Evolutionary conservation across 2,797 vertebrate genomes (phyloP).

Genomic region (Emys orbicularis): DNA sequence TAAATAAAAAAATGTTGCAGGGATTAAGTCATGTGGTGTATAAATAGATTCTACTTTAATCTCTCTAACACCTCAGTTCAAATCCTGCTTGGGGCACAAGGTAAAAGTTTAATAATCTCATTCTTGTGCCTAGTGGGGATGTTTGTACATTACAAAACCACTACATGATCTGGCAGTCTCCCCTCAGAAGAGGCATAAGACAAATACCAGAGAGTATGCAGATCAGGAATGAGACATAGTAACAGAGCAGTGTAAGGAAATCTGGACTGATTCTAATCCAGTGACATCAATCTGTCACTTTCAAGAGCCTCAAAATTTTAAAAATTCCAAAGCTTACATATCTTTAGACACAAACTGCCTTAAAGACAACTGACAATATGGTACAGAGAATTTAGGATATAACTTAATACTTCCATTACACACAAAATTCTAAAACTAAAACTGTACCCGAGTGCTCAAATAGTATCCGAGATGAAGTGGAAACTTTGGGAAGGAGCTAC

Average conservation of each 20-base stretch:
- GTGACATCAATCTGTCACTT: not conserved
- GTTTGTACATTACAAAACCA: conserved; percentile 9
- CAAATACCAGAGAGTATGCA: not conserved
- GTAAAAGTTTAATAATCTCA: not conserved
- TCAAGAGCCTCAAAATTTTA: not conserved
- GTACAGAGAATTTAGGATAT: too few relatives aligned
- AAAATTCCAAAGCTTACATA: not conserved
- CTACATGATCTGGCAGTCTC: not conserved
- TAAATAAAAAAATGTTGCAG: not conserved
- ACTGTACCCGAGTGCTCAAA: too few relatives aligned
- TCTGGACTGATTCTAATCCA: not conserved
- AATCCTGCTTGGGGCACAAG: not conserved
- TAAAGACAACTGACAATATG: too few relatives aligned
- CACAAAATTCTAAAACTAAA: too few relatives aligned
- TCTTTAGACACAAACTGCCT: too few relatives aligned
- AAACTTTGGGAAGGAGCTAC: too few relatives aligned
- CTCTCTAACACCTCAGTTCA: not conserved
- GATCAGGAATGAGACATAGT: not conserved
- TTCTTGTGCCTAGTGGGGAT: not conserved
- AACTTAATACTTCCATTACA: too few relatives aligned
- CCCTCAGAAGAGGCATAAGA: not conserved
- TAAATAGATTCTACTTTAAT: not conserved
- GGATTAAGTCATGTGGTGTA: not conserved
- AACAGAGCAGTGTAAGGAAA: not conserved
- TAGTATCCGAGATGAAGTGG: too few relatives aligned